These are phyloP conservation scores for Hiodon tergisus DNA, from an alignment of 2,113 vertebrate species.

Conservation along the genomic window DNA sequence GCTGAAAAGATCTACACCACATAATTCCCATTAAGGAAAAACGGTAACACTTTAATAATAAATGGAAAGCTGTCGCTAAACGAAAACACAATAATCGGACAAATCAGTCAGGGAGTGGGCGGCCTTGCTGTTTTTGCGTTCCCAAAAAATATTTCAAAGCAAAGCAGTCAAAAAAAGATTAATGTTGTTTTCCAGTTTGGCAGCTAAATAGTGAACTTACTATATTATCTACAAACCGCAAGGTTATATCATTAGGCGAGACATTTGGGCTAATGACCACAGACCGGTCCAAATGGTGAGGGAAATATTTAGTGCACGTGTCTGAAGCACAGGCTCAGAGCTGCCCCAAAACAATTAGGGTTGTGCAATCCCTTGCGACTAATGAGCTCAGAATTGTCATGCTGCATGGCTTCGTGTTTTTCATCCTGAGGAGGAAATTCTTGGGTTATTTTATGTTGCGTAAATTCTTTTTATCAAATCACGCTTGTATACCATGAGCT, in stretches of 20 bases:
- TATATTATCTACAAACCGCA: slow-evolving; percentile 13
- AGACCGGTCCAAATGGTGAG: background rate
- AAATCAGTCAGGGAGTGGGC: background rate
- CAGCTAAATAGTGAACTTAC: slow-evolving; percentile 14
- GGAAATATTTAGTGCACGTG: background rate
- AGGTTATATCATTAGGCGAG: slow-evolving; percentile 9
- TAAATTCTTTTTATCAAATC: no score
- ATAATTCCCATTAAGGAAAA: slow-evolving; percentile 1
- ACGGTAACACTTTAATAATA: background rate
- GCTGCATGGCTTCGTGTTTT: no score
- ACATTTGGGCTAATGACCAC: slow-evolving; percentile 6
- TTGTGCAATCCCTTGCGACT: no score
- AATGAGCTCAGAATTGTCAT: no score
- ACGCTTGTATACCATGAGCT: no score
- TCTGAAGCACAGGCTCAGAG: slow-evolving; percentile 8
- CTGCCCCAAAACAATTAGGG: background rate
- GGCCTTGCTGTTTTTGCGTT: background rate
- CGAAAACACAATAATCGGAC: background rate
- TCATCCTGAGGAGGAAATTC: no score
- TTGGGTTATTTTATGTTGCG: no score
- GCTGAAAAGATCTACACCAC: background rate
- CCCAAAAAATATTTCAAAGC: slow-evolving; percentile 10
- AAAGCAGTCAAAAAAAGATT: slow-evolving; percentile 21
- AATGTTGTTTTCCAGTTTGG: slow-evolving; percentile 24
- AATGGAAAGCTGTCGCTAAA: background rate